phyloP scores from a whole-genome alignment of 35 echinoderm and acorn worm genomes.

The Lytechinus pictus region DNA sequence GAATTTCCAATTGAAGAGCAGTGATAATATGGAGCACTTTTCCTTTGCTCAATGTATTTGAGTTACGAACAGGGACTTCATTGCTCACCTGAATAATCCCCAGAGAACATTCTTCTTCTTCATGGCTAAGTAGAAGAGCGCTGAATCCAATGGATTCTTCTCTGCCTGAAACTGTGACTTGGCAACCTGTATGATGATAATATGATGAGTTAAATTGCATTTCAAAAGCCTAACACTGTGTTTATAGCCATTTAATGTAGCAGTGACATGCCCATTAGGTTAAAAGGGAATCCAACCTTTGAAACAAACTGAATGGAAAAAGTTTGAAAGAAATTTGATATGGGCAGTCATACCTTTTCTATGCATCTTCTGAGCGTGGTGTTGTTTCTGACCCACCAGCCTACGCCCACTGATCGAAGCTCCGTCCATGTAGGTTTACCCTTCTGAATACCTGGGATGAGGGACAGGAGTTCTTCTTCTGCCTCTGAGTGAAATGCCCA shows the following conservation, averaged over 20 bases:
- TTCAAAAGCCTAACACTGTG: no score
- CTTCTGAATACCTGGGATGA: conserved; percentile 87
- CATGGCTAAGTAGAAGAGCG: conserved; percentile 94
- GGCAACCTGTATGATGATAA: conserved; percentile 69
- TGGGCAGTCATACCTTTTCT: conserved; percentile 77
- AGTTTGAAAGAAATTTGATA: no score
- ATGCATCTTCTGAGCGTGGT: conserved; percentile 87
- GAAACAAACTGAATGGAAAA: no score
- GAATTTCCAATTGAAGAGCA: no score
- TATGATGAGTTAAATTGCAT: no score
- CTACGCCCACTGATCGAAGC: conserved; percentile 90
- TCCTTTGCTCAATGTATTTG: no score
- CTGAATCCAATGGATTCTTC: conserved; percentile 91
- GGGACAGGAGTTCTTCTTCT: conserved; percentile 87
- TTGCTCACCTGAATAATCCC: conserved; percentile 88
- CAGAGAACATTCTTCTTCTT: conserved; percentile 95
- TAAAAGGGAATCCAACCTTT: no score
- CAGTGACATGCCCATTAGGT: no score
- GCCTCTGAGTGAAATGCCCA: conserved; percentile 99
- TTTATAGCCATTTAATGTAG: no score
- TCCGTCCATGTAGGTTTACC: conserved; percentile 89
- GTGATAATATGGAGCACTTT: no score
- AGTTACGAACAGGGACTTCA: no score
- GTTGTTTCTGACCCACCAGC: conserved; percentile 97
- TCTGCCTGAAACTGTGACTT: conserved; percentile 95